Evolutionary conservation across 2,113 vertebrate species (phyloP), one percentile per base, ranked within the genome.

Genomic region (Gopherus evgoodei): DNA sequence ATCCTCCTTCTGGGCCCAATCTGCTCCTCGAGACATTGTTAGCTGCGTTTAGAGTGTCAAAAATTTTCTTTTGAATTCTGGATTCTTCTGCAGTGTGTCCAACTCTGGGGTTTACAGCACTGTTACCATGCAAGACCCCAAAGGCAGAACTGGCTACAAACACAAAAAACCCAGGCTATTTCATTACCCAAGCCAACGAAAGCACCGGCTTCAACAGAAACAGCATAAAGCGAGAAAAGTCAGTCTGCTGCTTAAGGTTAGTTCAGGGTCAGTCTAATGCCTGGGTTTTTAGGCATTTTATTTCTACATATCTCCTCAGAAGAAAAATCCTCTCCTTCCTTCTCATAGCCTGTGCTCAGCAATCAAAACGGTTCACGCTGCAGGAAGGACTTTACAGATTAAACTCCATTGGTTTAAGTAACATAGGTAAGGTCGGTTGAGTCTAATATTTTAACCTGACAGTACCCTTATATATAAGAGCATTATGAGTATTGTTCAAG

Each of bases 241-340:
- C 38, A 25, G 11, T 22, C 72, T 16, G 12, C 22, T 44, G 24
- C 38, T 76, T 76, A 27, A 27, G 12, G 17, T n/a, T n/a, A 69
- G 65, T 69, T 38, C 35, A 62, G 27, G 12, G 57, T 31, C 57
- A 29, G 57, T 31, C 57, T 0, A 0, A 82, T 27, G 10, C 1
- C 0, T 11, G 21, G 17, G 80, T 0, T 0, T n/a, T 42, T 53
- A 0, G 0, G 52, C 89, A 79, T 38, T 88, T 44, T 27, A 22
- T 17, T 27, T 56, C 24, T 17, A 31, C 5, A 11, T 50, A 35
- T 81, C 29, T 31, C 81, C 81, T 8, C 6, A 42, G 65, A 76
- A 14, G 42, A 85, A 75, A 50, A 93, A 80, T 53, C 84, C 29
- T 88, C 1, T 0, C 19, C 44, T 92, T 49, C 85, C 82, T 54